Conservation (phyloP, 2,888 invertebrate genomes). For the Metallyticus violacea region DNA sequence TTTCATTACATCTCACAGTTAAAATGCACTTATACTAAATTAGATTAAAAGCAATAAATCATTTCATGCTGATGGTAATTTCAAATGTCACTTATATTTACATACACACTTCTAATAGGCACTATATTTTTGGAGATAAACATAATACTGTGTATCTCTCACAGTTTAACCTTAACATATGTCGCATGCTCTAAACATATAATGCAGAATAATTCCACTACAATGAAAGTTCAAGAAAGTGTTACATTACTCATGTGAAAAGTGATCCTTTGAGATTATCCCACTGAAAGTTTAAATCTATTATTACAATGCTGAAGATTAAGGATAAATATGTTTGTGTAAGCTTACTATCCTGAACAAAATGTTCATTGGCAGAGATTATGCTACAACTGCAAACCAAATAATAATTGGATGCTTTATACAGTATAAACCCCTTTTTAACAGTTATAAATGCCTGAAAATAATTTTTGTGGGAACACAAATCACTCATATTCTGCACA, state of each 20-base stretch:
- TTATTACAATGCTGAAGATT: not conserved
- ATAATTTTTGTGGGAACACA: too few species aligned
- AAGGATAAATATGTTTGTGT: not conserved
- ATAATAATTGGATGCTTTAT: too few species aligned
- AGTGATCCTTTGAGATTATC: not conserved
- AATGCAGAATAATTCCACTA: not conserved
- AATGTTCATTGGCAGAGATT: not conserved
- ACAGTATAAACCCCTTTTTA: too few species aligned
- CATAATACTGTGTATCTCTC: not conserved
- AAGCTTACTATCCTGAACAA: not conserved
- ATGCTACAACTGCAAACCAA: too few species aligned
- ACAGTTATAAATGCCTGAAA: too few species aligned
- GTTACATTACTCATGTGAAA: not conserved
- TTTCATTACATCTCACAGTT: too few species aligned
- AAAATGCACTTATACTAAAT: too few species aligned
- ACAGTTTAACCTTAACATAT: not conserved
- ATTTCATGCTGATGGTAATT: too few species aligned
- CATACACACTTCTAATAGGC: not conserved
- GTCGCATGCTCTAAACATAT: not conserved
- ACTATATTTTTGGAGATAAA: not conserved
- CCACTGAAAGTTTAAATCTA: not conserved
- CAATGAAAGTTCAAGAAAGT: not conserved
- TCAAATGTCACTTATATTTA: not conserved
- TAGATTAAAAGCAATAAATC: too few species aligned
- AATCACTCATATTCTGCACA: too few species aligned